Base-by-base conservation (phyloP, 2,797 vertebrate genomes). In the Margarornis squamiger region DNA sequence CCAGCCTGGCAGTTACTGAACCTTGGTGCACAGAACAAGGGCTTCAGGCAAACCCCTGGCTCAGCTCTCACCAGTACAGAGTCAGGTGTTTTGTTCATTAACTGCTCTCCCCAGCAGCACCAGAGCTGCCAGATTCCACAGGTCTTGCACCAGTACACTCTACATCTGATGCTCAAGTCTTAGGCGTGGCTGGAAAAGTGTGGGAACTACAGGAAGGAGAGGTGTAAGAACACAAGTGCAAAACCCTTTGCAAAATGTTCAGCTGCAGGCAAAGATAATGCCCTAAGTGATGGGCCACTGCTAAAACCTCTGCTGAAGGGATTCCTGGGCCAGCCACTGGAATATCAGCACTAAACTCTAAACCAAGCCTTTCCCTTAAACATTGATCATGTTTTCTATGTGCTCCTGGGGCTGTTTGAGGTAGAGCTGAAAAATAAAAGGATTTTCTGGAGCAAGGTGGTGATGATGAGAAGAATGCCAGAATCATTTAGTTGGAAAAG, bases 1-100 rank as follows among this genome's bases (percentile, higher is more conserved):
- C 70, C 71, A 49, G 4, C 15, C 45, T 20, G 26, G 36, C 55
- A 61, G 70, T 2, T 55, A 3, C 0, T 51, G 92, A 81, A 46
- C 70, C 38, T 1, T 12, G 20, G 79, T 29, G 70, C 66, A 92
- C 75, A 86, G 65, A 65, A 48, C 34, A 36, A 86, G 51, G 36
- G 88, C 48, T 78, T 38, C 43, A 49, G 63, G 82, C 49, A 82
- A 92, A n/a, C 46, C 66, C 59, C 73, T 81, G 77, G 17, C 80
- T 49, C 86, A 65, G 86, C 66, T 27, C 82, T 41, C 70, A 27
- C 2, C 66, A 63, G 20, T 0, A 19, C 52, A 73, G 54, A 65
- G 45, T 9, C 46, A 73, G 38, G 30, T 0, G 17, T 11, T 86
- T 12, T 81, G 62, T 1, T 76, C 70, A 73, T 75, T 62, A 86